Evolutionary conservation across 2,797 vertebrate genomes (phyloP), one percentile per base, ranked within the genome.

Genomic region (Macrochelys suwanniensis): DNA sequence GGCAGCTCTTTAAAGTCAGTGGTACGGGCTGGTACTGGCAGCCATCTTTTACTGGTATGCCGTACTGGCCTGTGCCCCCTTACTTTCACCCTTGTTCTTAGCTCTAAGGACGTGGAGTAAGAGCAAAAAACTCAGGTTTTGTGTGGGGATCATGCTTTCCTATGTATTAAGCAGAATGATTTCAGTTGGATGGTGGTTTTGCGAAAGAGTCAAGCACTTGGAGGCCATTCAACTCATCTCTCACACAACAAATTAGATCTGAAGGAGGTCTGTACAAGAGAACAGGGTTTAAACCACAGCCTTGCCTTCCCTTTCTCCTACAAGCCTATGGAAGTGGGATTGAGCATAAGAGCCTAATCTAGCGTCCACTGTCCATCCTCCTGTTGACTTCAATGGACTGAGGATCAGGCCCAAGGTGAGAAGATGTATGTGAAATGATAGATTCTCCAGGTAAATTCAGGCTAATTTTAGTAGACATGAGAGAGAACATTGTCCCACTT

Each of bases 321-420:
- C 0, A 26, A 1, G 80, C 83, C n/a, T 82, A 79, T 93, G 59
- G 33, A 94, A 96, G 15, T 12, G 71, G 89, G 37, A 82, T 89
- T 82, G 68, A 94, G 65, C 93, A 78, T 23, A 12, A 79, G 74
- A 7, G 28, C 37, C 89, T 94, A 74, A 92, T 93, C 94, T 96
- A 76, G 42, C 12, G 1, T 26, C 23, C 23, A 47, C 37, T 74
- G 71, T 25, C 42, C 23, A 26, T 47, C 71, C 42, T 76, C 42
- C 42, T 76, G 42, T 45, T 76, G 37, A 76, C 42, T 76, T 76
- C 42, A 76, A 8, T 19, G 11, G 1, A 37, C 45, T 2, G 1
- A 7, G 4, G 90, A 84, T 78, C 53, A 45, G 81, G 25, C 23
- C 11, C n/a, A 33, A 1, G 17, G 74, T 87, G 85, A 94, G 77